Conservation (phyloP, 2,113 vertebrate species). For the Gopherus evgoodei region DNA sequence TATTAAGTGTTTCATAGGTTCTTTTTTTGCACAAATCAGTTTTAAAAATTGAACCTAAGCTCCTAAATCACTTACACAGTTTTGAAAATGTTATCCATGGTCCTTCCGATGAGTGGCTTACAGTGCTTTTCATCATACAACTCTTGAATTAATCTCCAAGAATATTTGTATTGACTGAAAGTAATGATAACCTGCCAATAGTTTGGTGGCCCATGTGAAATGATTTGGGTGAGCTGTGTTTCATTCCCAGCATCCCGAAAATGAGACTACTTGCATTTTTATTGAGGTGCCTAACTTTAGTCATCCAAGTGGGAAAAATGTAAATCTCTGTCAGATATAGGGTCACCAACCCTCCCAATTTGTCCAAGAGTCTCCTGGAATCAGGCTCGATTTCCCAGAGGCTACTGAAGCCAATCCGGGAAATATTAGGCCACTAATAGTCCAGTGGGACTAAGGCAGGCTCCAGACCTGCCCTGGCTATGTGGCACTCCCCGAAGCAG, state of each 20-base stretch:
- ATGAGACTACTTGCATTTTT: fast-evolving
- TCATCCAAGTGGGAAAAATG: background rate
- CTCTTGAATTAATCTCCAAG: background rate
- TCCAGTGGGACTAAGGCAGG: too few relatives aligned
- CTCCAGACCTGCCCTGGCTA: too few relatives aligned
- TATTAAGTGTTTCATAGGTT: too few relatives aligned
- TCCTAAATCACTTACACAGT: too few relatives aligned
- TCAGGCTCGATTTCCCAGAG: too few relatives aligned
- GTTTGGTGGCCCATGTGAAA: background rate
- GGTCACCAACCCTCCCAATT: too few relatives aligned
- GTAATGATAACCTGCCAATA: background rate
- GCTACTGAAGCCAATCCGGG: too few relatives aligned
- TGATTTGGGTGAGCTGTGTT: background rate
- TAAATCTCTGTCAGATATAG: background rate
- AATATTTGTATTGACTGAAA: background rate
- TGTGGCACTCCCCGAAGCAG: too few relatives aligned
- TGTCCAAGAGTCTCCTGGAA: too few relatives aligned
- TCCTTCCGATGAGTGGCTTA: background rate
- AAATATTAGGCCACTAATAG: too few relatives aligned
- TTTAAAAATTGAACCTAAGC: too few relatives aligned
- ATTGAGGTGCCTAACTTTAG: background rate
- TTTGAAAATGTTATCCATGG: background rate
- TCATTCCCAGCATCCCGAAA: background rate
- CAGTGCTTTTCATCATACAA: background rate
- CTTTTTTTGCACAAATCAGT: too few relatives aligned